These are phyloP conservation scores for Odocoileus virginianus DNA, from an alignment of 2,113 vertebrate species.

Conservation along the genomic window DNA sequence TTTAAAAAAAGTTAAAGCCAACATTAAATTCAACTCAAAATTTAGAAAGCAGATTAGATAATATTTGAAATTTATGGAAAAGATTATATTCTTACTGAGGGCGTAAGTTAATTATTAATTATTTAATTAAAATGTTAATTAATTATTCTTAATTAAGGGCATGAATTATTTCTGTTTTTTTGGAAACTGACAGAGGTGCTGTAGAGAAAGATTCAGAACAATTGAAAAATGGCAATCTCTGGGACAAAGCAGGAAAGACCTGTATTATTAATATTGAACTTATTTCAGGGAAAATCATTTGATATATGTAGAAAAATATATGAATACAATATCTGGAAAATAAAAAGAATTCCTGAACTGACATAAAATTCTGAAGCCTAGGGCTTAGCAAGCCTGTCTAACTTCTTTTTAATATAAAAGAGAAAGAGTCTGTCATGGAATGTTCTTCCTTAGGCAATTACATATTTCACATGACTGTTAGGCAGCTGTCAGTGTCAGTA, in stretches of 20 bases:
- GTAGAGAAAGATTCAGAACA: conserved; percentile 12
- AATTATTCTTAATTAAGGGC: background rate
- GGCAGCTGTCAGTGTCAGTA: conserved; percentile 64
- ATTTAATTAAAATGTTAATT: too few relatives aligned
- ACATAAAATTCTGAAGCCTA: conserved; percentile 67
- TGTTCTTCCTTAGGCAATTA: conserved; percentile 69
- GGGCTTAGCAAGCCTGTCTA: conserved; percentile 56
- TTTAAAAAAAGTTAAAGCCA: background rate
- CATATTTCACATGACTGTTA: conserved; percentile 61
- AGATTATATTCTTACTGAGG: background rate
- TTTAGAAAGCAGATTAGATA: background rate
- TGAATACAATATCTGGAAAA: conserved; percentile 64
- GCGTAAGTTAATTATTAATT: too few relatives aligned
- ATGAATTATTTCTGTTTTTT: background rate
- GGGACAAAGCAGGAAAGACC: conserved; percentile 31
- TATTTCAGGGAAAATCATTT: conserved; percentile 41
- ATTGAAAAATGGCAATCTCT: background rate
- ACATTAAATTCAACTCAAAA: background rate
- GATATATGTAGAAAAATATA: conserved; percentile 58
- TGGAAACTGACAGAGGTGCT: background rate
- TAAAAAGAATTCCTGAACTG: conserved; percentile 66
- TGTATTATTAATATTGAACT: conserved; percentile 39
- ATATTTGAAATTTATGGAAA: background rate
- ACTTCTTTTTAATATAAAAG: conserved; percentile 74
- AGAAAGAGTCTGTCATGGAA: conserved; percentile 38